A percentile compares a stretch with the other conserved stretches of the same genome.
These are phyloP conservation scores for Dendronephthya gigantea DNA, from an alignment of 64 coral and sea anemone species.

Conservation along the genomic window DNA sequence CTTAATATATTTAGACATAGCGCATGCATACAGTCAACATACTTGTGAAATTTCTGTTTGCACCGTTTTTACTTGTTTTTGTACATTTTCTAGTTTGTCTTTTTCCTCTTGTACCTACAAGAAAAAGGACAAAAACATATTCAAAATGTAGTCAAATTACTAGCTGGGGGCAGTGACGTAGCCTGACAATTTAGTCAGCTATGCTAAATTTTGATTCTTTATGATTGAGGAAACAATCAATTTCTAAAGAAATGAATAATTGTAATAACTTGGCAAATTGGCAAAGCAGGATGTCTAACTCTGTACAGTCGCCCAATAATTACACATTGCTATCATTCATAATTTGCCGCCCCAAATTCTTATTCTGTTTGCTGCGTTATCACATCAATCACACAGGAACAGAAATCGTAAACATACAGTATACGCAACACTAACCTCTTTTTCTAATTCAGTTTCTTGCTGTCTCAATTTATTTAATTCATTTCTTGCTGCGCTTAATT, in stretches of 20 bases:
- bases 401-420: background rate
- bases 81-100: slow-evolving; percentile 53
- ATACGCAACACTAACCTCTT: slow-evolving; percentile 44
- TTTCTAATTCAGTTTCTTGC: slow-evolving; percentile 81
- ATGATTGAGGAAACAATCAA: too few relatives aligned
- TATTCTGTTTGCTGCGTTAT: too few relatives aligned
- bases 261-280: too few relatives aligned
- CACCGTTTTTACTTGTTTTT: slow-evolving; percentile 41
- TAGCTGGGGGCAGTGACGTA: too few relatives aligned
- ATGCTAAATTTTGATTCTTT: too few relatives aligned
- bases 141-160: too few relatives aligned
- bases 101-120: slow-evolving; percentile 49
- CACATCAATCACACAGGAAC: background rate
- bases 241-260: too few relatives aligned
- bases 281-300: too few relatives aligned
- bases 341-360: too few relatives aligned
- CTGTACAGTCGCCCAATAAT: too few relatives aligned
- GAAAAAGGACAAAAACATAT: background rate
- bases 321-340: too few relatives aligned
- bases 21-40: background rate
- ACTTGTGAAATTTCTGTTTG: slow-evolving; percentile 84
- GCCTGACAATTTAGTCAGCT: too few relatives aligned
- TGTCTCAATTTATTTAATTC: slow-evolving; percentile 81
- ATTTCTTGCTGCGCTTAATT: slow-evolving; percentile 65
- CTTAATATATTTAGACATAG: background rate